Evolutionary conservation across 23 tunicate genomes (phyloP).

Genomic region (Phallusia fumigata): DNA sequence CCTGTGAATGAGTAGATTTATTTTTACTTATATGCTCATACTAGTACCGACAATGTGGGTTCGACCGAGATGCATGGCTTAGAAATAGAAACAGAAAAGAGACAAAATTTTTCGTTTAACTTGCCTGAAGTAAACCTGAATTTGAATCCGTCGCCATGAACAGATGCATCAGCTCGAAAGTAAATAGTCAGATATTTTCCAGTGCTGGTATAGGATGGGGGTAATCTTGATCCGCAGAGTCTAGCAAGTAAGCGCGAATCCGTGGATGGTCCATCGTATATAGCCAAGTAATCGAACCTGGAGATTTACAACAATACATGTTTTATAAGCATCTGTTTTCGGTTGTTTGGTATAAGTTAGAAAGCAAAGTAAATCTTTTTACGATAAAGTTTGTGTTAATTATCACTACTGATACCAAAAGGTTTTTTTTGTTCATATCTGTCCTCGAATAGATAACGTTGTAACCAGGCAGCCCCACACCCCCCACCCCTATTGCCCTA

Average conservation of each 20-base stretch:
- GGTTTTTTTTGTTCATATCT: too few species aligned
- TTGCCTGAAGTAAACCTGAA: slow-evolving; percentile 38
- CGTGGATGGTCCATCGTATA: slow-evolving; percentile 66
- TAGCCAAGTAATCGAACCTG: slow-evolving; percentile 84
- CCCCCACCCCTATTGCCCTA: too few species aligned
- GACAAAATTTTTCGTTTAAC: not conserved
- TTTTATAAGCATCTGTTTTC: too few species aligned
- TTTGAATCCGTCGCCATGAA: slow-evolving; percentile 47
- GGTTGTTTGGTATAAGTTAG: too few species aligned
- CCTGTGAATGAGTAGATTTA: not conserved
- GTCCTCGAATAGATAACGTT: too few species aligned
- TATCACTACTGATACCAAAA: too few species aligned
- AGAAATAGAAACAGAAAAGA: not conserved
- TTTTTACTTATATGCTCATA: too few species aligned
- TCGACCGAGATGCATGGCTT: too few species aligned
- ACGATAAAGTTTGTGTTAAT: too few species aligned
- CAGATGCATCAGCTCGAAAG: slow-evolving; percentile 47
- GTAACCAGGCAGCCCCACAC: too few species aligned
- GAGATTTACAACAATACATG: not conserved
- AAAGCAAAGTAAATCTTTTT: too few species aligned
- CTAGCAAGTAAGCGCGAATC: not conserved
- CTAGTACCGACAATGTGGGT: too few species aligned
- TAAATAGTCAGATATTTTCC: slow-evolving; percentile 52
- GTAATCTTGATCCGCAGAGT: slow-evolving; percentile 49
- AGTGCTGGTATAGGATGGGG: slow-evolving; percentile 24